These are phyloP conservation scores for Lithophane semibrunnea DNA, from an alignment of 2,888 invertebrate genomes.

Conservation along the genomic window DNA sequence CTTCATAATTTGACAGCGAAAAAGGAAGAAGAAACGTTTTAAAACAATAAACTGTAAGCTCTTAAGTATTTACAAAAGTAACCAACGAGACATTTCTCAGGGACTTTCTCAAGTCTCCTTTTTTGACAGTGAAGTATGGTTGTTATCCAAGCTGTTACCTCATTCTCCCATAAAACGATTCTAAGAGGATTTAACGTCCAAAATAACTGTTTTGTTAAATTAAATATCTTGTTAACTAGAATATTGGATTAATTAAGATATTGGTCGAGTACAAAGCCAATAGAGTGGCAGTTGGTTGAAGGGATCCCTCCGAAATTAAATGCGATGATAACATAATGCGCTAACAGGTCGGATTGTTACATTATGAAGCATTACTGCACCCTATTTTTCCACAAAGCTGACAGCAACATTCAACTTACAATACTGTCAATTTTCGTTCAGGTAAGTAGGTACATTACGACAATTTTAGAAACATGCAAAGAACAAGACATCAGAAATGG, in stretches of 20 bases:
- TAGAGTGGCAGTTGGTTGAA: conserved; percentile 55
- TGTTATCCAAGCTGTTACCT: conserved; percentile 27
- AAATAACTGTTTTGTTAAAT: conserved; percentile 18
- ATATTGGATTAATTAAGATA: conserved; percentile 56
- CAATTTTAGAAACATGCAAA: not conserved
- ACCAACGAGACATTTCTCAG: conserved; percentile 24
- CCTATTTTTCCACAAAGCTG: conserved; percentile 29
- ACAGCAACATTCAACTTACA: conserved; percentile 6
- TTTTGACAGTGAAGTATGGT: conserved; percentile 50
- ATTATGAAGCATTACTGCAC: conserved; percentile 63
- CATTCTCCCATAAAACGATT: conserved; percentile 24
- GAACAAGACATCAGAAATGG: not conserved
- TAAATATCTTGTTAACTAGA: conserved; percentile 30
- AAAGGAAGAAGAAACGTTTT: conserved; percentile 30
- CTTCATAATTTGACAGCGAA: conserved; percentile 42
- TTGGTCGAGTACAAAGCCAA: conserved; percentile 52
- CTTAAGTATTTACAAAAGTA: conserved; percentile 33
- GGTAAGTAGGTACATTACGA: not conserved
- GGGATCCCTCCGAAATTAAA: conserved; percentile 70
- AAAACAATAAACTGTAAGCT: conserved; percentile 47
- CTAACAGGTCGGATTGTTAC: conserved; percentile 79
- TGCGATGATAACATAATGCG: conserved; percentile 68
- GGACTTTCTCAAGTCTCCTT: conserved; percentile 46
- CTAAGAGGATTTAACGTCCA: not conserved
- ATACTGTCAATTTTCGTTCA: not conserved